A percentile compares a stretch with the other conserved stretches of the same genome.
phyloP scores from a whole-genome alignment of 1,140 invertebrate genomes.

The Eumaeus atala region DNA sequence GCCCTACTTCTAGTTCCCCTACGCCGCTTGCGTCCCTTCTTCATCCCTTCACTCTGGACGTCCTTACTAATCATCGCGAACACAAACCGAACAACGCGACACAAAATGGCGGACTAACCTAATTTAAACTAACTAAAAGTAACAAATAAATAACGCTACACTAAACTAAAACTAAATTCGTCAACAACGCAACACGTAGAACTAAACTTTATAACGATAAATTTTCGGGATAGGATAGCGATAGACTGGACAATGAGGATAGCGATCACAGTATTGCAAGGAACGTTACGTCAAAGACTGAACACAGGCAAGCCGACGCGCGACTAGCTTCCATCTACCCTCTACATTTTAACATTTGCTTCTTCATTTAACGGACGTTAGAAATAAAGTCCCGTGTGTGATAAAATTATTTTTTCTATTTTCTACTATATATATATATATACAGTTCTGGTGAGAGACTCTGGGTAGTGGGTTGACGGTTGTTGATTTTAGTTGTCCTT shows the following conservation, averaged over 20 bases:
- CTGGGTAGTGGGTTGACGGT: too few relatives aligned
- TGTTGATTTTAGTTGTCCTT: too few relatives aligned
- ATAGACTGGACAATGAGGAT: not conserved
- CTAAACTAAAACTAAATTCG: slow-evolving; percentile 22
- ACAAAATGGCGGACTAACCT: slow-evolving; percentile 54
- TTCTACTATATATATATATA: too few relatives aligned
- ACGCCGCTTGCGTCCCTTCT: slow-evolving; percentile 37
- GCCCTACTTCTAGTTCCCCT: slow-evolving; percentile 39
- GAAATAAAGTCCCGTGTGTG: too few relatives aligned
- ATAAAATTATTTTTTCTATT: too few relatives aligned
- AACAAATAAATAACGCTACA: slow-evolving; percentile 31
- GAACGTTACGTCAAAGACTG: too few relatives aligned
- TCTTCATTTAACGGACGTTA: too few relatives aligned
- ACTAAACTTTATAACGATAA: not conserved
- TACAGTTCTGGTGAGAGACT: too few relatives aligned
- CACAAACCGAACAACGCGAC: slow-evolving; percentile 46
- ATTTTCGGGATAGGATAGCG: not conserved
- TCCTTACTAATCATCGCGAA: slow-evolving; percentile 48
- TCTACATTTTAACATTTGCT: too few relatives aligned
- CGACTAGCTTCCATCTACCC: too few relatives aligned
- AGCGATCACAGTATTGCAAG: too few relatives aligned
- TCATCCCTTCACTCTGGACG: slow-evolving; percentile 30
- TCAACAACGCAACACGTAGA: slow-evolving; percentile 4
- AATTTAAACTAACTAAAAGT: slow-evolving; percentile 33
- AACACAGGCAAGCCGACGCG: too few relatives aligned